Evolutionary conservation across 2,113 vertebrate species (phyloP).

Genomic region (Stercorarius parasiticus): DNA sequence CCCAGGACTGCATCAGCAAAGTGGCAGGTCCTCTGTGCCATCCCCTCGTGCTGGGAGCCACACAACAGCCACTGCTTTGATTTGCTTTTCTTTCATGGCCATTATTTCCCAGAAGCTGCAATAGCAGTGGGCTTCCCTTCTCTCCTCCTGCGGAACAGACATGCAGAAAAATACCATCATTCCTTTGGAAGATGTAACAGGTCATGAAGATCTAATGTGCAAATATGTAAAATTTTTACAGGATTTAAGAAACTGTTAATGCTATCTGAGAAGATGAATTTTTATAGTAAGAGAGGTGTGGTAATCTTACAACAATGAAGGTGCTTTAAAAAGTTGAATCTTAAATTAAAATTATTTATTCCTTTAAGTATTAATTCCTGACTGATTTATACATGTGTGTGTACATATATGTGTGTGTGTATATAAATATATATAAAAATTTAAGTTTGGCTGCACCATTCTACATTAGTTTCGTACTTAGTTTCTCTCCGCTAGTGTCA

Average conservation of each 20-base stretch:
- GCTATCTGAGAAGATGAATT: neutral
- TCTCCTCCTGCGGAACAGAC: neutral
- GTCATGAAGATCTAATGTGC: neutral
- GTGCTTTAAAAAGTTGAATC: neutral
- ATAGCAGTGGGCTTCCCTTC: neutral
- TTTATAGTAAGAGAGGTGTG: accelerated
- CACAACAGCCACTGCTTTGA: neutral
- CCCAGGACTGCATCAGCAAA: neutral
- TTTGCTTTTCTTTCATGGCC: neutral
- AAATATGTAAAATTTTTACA: neutral
- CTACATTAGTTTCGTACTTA: neutral
- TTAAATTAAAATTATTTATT: neutral
- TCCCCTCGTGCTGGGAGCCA: neutral
- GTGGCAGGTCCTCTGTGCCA: accelerated
- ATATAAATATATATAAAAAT: neutral
- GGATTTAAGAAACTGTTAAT: neutral
- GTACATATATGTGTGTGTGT: accelerated
- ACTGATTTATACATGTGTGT: neutral
- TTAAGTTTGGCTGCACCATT: neutral
- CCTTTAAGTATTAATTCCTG: neutral
- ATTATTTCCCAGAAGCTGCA: neutral
- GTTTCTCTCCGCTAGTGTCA: neutral
- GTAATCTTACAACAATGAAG: neutral
- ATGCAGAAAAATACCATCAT: neutral
- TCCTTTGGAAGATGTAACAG: neutral